Conservation (phyloP, 2,797 vertebrate genomes). For the Furcifer pardalis region DNA sequence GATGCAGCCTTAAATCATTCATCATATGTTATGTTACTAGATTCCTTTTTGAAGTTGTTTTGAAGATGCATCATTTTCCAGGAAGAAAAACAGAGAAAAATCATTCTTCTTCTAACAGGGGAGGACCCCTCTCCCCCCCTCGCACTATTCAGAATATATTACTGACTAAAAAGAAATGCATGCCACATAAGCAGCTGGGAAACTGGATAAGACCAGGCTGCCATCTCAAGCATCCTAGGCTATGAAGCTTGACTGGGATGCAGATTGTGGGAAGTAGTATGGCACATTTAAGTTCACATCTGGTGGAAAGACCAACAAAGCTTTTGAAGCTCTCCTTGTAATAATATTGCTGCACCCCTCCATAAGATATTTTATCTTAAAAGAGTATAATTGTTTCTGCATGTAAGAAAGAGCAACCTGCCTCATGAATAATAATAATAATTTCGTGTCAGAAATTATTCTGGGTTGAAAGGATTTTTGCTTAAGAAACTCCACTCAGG, state of each 20-base stretch:
- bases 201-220: neutral
- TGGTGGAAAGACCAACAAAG: neutral
- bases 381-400: neutral
- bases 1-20: constrained; percentile 47
- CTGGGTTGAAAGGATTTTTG: too few species aligned
- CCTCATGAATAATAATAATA: neutral
- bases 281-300: neutral
- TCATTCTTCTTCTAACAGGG: neutral
- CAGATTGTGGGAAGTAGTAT: neutral
- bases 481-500: too few species aligned
- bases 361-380: neutral
- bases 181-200: neutral
- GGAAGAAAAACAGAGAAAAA: constrained; percentile 35
- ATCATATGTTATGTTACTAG: constrained; percentile 10
- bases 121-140: neutral
- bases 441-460: too few species aligned
- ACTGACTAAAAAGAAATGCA: neutral
- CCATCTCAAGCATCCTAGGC: neutral
- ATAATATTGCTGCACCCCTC: neutral
- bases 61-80: constrained; percentile 37
- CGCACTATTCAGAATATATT: neutral
- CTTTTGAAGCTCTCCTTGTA: neutral
- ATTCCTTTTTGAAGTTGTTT: constrained; percentile 21
- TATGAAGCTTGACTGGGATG: neutral
- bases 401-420: neutral